phyloP scores from a whole-genome alignment of 2,888 invertebrate genomes.

The Xylocampa areola region DNA sequence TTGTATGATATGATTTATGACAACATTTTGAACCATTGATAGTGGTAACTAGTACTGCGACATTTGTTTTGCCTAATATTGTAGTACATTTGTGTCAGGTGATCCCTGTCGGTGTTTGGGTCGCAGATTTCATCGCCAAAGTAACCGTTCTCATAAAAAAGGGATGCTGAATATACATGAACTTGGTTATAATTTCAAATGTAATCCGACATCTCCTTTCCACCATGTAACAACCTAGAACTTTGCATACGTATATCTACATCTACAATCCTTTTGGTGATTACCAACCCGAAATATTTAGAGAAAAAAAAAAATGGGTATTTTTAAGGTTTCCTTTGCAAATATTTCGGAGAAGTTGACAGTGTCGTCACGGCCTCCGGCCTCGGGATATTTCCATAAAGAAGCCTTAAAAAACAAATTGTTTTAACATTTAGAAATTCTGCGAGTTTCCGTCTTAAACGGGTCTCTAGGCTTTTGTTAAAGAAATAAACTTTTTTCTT shows the following conservation, averaged over 20 bases:
- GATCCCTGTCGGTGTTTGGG: not conserved
- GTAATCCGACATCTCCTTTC: slow-evolving; percentile 13
- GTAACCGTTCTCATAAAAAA: slow-evolving; percentile 10
- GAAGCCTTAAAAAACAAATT: slow-evolving; percentile 74
- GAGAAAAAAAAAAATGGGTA: slow-evolving; percentile 50
- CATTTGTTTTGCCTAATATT: too few relatives aligned
- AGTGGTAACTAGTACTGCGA: too few relatives aligned
- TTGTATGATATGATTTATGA: too few relatives aligned
- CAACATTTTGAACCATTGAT: too few relatives aligned
- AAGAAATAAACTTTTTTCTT: slow-evolving; percentile 40
- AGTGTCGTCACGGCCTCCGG: slow-evolving; percentile 60
- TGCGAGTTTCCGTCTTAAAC: slow-evolving; percentile 60
- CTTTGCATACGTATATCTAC: slow-evolving; percentile 2
- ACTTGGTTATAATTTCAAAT: slow-evolving; percentile 53
- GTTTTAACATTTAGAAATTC: slow-evolving; percentile 72
- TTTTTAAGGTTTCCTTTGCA: slow-evolving; percentile 60
- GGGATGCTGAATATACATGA: slow-evolving; percentile 32
- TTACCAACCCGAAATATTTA: slow-evolving; percentile 23
- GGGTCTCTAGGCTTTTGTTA: slow-evolving; percentile 51
- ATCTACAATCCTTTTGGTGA: slow-evolving; percentile 32
- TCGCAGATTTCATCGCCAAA: not conserved
- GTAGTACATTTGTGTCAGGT: not conserved
- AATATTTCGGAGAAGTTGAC: slow-evolving; percentile 63
- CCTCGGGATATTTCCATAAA: slow-evolving; percentile 60
- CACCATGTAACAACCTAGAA: slow-evolving; percentile 2